A percentile compares a stretch with the other conserved stretches of the same genome.
These are phyloP conservation scores for Caloenas nicobarica DNA, from an alignment of 2,113 vertebrate species.

Conservation along the genomic window DNA sequence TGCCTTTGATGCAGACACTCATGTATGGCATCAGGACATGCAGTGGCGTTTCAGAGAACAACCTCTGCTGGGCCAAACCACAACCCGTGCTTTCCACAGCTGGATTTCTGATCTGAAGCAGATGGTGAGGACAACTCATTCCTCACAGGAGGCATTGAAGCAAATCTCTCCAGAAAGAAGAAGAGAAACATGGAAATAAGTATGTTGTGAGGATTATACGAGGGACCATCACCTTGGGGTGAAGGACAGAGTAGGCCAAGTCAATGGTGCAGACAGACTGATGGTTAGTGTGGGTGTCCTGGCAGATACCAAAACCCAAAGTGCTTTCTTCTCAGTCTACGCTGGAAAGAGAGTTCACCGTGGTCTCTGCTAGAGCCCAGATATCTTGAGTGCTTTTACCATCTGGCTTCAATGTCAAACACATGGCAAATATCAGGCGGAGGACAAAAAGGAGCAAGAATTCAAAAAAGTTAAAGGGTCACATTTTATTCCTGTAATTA, in stretches of 20 bases:
- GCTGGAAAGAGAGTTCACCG: neutral
- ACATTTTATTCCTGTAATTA: neutral
- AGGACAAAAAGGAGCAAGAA: neutral
- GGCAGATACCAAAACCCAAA: neutral
- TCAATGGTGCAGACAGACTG: neutral
- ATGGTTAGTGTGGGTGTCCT: neutral
- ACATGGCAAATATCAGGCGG: neutral
- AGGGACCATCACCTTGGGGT: too few relatives aligned
- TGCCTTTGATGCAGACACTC: neutral
- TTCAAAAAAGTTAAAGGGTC: neutral
- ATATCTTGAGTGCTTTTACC: neutral
- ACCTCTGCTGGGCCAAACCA: neutral
- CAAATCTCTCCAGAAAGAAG: neutral
- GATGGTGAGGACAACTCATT: neutral
- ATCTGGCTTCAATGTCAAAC: neutral
- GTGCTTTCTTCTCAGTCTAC: neutral
- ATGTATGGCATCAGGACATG: neutral
- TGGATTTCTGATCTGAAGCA: neutral
- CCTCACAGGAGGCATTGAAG: neutral
- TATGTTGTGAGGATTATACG: too few relatives aligned
- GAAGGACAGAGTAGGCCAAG: neutral
- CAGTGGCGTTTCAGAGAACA: neutral
- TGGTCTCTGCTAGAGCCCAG: neutral
- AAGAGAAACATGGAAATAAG: neutral
- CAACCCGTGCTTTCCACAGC: neutral